Percentiles rank a stretch among this genome's conserved stretches.
Evolutionary conservation across 1,140 invertebrate species (phyloP).

Genomic region (Neotoxoptera formosana): DNA sequence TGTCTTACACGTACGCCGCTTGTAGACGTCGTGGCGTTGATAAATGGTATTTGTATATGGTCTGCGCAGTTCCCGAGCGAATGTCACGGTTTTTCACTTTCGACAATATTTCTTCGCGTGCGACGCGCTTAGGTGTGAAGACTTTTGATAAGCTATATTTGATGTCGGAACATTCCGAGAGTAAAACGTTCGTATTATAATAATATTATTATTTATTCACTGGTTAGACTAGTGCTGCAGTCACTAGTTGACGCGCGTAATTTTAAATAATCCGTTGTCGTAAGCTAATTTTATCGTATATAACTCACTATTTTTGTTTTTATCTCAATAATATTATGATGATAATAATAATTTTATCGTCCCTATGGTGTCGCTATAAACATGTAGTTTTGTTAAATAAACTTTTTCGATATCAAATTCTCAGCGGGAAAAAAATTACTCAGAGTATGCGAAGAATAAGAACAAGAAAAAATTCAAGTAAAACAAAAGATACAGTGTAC

Average conservation of each 20-base stretch:
- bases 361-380: no score
- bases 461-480: neutral
- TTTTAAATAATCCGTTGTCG: neutral
- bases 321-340: neutral
- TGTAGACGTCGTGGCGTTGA: constrained; percentile 2
- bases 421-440: neutral
- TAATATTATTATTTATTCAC: neutral
- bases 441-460: neutral
- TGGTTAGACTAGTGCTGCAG: no score
- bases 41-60: constrained; percentile 5
- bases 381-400: neutral
- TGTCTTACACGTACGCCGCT: neutral
- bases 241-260: neutral
- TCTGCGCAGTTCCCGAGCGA: neutral
- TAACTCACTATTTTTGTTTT: neutral
- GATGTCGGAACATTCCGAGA: neutral
- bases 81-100: neutral
- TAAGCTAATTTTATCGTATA: neutral
- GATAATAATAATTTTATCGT: neutral
- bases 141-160: neutral
- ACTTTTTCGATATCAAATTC: neutral
- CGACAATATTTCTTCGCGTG: neutral
- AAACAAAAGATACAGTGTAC: neutral
- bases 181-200: neutral
- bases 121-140: neutral